Evolutionary conservation across 2,888 invertebrate species (phyloP).

Genomic region (Melinopterus prodromus): DNA sequence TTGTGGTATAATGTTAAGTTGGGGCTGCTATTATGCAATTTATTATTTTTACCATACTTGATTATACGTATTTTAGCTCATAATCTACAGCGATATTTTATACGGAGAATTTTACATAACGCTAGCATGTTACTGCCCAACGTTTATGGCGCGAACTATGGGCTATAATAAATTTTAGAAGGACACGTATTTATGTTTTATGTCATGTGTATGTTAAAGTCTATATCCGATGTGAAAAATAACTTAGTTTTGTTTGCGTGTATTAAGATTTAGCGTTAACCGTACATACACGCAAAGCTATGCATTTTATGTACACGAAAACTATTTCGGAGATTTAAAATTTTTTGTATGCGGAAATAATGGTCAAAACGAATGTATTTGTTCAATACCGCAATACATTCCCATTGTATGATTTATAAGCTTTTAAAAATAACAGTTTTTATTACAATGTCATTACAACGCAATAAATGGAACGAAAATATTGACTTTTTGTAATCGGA

Average conservation of each 20-base stretch:
- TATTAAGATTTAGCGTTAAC: no score
- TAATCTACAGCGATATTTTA: not conserved
- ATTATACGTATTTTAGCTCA: not conserved
- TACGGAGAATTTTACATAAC: not conserved
- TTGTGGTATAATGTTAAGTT: not conserved
- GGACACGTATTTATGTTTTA: not conserved
- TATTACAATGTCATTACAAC: no score
- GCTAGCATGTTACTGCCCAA: not conserved
- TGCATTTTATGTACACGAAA: no score
- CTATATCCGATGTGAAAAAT: not conserved
- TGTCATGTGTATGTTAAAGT: not conserved
- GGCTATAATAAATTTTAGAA: not conserved
- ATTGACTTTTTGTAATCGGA: no score
- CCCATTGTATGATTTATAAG: no score
- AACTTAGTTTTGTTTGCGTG: not conserved
- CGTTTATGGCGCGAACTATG: not conserved
- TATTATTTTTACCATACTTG: slow-evolving; percentile 4
- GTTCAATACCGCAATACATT: no score
- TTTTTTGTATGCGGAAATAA: no score
- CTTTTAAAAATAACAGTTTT: no score
- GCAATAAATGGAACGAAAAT: no score
- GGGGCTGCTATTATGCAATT: not conserved
- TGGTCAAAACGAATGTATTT: no score
- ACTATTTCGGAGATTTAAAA: no score
- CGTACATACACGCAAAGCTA: no score